Base-by-base conservation (phyloP, 2,113 vertebrate genomes). In the Mirounga angustirostris region DNA sequence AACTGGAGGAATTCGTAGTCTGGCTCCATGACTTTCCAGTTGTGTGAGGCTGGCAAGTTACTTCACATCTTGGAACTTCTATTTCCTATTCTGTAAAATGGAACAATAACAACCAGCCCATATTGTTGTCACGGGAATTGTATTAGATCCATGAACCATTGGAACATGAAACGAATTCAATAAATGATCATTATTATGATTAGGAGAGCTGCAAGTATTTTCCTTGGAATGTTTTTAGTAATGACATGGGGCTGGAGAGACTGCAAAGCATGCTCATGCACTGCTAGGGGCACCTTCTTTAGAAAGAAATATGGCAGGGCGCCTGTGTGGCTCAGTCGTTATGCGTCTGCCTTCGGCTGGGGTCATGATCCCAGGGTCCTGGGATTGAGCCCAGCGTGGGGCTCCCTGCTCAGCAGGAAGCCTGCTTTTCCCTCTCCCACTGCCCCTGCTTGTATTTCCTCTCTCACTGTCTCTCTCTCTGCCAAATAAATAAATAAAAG, bases 211-310 rank as follows among this genome's bases (percentile, higher is more conserved):
- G n/a, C 22, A 56, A 9, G 54, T 58, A 52, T 63, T 56, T 59
- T 69, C 69, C 33, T 61, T n/a, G 88, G 22, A 61, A 63, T 67
- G 18, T 81, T 56, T 87, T 83, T 54, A 26, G 50, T 43, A 78
- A 80, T 86, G 79, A 46, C 24, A 5, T 9, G 58, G 13, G 26
- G 46, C 28, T 61, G 40, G n/a, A 91, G 78, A 71, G 50, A 54
- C n/a, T 43, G 21, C 1, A 43, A 30, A 21, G 28, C 1, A 28
- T 7, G 0, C 1, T 24, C 33, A 28, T 9, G 2, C 6, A 2
- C 18, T 71, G 7, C 28, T 79, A 19, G 69, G 59, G 63, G 65
- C 65, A n/a, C n/a, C n/a, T 73, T 73, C 21, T 84, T 88, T 71
- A 61, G 4, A n/a, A 92, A 87, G 24, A 92, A 80, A 88, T 15